These are phyloP conservation scores for Antrozous pallidus DNA, from an alignment of 2,797 vertebrate species.

Conservation along the genomic window DNA sequence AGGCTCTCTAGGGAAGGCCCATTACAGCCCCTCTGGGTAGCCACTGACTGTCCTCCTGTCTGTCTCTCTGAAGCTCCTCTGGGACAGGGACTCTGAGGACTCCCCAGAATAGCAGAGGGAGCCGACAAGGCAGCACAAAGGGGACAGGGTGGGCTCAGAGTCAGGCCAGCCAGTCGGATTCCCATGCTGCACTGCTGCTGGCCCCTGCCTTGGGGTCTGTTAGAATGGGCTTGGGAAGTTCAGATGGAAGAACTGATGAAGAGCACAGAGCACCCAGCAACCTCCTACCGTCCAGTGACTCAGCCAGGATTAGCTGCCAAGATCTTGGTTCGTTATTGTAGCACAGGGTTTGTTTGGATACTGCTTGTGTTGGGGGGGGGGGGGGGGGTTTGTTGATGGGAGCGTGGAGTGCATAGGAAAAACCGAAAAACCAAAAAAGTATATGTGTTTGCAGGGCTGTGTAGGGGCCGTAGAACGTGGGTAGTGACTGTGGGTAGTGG, in stretches of 20 bases:
- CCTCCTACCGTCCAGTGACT: no score
- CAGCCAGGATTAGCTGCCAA: not conserved
- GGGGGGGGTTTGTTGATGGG: no score
- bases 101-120: not conserved
- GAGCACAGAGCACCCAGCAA: not conserved
- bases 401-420: not conserved
- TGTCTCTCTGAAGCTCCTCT: not conserved
- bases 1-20: not conserved
- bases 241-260: not conserved
- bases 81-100: not conserved
- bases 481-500: not conserved
- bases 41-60: not conserved
- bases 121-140: not conserved
- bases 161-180: not conserved
- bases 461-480: not conserved
- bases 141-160: not conserved
- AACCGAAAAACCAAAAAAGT: not conserved
- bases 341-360: not conserved
- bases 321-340: no score
- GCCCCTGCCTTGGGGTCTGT: not conserved
- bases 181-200: rapidly evolving
- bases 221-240: not conserved
- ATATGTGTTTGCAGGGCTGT: not conserved
- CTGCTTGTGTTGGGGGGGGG: not conserved
- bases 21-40: not conserved